Evolutionary conservation across 2,113 vertebrate species (phyloP).

Genomic region (Delphinus delphis): DNA sequence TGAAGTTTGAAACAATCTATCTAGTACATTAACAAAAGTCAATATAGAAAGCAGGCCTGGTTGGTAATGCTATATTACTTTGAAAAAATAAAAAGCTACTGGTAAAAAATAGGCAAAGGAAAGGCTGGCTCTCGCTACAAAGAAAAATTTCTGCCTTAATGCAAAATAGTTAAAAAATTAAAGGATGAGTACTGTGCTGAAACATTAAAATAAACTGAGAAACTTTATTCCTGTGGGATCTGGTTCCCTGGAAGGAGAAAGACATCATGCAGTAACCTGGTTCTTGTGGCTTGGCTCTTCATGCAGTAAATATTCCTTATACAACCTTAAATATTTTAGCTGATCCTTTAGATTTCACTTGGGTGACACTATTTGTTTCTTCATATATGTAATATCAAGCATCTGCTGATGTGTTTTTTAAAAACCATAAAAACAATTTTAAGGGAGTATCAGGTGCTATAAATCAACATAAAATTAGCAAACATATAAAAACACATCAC

Average conservation of each 20-base stretch:
- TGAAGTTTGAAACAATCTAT: conserved; percentile 68
- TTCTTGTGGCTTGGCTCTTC: background rate
- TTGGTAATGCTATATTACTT: conserved; percentile 21
- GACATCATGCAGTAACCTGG: background rate
- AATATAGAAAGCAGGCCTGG: conserved; percentile 46
- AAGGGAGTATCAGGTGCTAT: background rate
- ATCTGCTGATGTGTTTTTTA: background rate
- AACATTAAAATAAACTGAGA: background rate
- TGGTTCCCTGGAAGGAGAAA: background rate
- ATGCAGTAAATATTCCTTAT: background rate
- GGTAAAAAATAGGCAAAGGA: conserved; percentile 19
- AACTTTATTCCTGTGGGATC: background rate
- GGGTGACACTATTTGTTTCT: background rate
- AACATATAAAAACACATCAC: background rate
- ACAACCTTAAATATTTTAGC: background rate
- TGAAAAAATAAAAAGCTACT: conserved; percentile 39
- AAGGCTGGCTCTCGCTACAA: background rate
- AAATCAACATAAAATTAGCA: conserved; percentile 26
- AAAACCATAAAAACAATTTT: background rate
- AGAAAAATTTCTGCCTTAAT: background rate
- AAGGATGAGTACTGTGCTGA: background rate
- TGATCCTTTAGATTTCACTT: background rate
- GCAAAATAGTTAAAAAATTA: conserved; percentile 28
- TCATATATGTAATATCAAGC: background rate
- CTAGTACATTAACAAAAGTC: conserved; percentile 60